phyloP scores from a whole-genome alignment of 2,888 invertebrate species.

The Callosobruchus maculatus region DNA sequence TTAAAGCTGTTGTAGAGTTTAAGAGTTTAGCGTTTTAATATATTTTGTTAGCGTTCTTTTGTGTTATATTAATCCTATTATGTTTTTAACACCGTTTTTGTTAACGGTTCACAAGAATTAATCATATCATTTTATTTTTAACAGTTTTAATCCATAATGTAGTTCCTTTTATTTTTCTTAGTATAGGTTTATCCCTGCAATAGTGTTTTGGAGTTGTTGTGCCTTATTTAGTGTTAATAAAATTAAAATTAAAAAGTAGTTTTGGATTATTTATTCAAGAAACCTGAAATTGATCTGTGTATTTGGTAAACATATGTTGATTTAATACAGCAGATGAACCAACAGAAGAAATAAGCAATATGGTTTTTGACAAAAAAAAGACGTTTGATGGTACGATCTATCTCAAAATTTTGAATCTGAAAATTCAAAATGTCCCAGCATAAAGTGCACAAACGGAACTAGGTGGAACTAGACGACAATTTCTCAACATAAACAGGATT shows the following conservation, averaged over 20 bases:
- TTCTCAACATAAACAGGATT: too few relatives aligned
- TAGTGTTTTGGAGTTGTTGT: conserved; percentile 41
- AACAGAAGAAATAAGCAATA: too few relatives aligned
- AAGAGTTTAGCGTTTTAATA: not conserved
- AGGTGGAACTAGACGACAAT: too few relatives aligned
- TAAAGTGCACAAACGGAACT: too few relatives aligned
- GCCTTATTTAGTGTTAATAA: conserved; percentile 31
- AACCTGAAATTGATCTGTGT: not conserved
- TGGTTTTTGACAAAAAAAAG: too few relatives aligned
- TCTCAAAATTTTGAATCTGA: too few relatives aligned
- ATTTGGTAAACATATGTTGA: too few relatives aligned
- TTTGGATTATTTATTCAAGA: not conserved
- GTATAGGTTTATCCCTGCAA: conserved; percentile 15
- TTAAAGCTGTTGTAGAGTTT: not conserved
- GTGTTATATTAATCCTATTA: conserved; percentile 8
- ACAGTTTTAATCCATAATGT: conserved; percentile 23
- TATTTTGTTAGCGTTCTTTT: not conserved
- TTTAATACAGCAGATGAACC: too few relatives aligned
- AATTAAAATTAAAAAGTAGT: not conserved
- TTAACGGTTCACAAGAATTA: conserved; percentile 42
- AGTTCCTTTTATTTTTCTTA: not conserved
- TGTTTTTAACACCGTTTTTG: conserved; percentile 7
- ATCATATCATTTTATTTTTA: conserved; percentile 43
- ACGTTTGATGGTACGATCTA: too few relatives aligned
- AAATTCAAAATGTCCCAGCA: too few relatives aligned